Evolutionary conservation across 1,140 invertebrate genomes (phyloP).

Genomic region (Hypothenemus hampei): DNA sequence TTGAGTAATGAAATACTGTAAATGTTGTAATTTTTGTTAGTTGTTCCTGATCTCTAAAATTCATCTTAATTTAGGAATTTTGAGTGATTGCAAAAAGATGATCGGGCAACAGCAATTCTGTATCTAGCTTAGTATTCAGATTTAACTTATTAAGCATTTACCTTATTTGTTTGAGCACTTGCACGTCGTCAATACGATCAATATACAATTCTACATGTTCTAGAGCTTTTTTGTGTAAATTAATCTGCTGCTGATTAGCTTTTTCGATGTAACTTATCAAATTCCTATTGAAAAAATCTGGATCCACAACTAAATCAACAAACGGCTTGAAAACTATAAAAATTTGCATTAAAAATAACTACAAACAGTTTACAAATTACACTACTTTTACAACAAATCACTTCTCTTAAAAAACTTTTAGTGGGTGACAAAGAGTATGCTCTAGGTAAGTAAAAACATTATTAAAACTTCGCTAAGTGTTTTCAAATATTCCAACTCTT

Average conservation of each 20-base stretch:
- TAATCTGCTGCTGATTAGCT: constrained; percentile 68
- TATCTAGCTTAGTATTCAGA: too few species aligned
- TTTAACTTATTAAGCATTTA: too few species aligned
- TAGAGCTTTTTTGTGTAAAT: constrained; percentile 75
- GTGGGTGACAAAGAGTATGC: constrained; percentile 72
- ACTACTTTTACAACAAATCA: constrained; percentile 75
- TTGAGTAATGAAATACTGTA: too few species aligned
- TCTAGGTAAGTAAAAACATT: constrained; percentile 71
- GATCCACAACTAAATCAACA: constrained; percentile 79
- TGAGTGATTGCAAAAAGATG: too few species aligned
- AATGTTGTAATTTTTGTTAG: too few species aligned
- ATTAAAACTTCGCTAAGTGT: constrained; percentile 77
- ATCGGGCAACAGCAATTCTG: too few species aligned
- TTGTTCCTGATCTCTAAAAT: too few species aligned
- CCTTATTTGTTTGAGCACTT: constrained; percentile 76
- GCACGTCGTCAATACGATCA: constrained; percentile 71
- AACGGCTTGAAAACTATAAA: constrained; percentile 74
- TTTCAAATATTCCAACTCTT: constrained; percentile 75
- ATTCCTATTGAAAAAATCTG: constrained; percentile 87
- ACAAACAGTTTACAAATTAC: neutral
- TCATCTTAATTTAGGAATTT: too few species aligned
- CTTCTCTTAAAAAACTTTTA: constrained; percentile 74
- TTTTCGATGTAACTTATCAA: constrained; percentile 73
- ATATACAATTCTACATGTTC: constrained; percentile 91
- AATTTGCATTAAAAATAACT: neutral